A percentile compares a stretch with the other conserved stretches of the same genome.
Evolutionary conservation across 2,113 vertebrate genomes (phyloP).

Genomic region (Chelonoidis abingdonii): DNA sequence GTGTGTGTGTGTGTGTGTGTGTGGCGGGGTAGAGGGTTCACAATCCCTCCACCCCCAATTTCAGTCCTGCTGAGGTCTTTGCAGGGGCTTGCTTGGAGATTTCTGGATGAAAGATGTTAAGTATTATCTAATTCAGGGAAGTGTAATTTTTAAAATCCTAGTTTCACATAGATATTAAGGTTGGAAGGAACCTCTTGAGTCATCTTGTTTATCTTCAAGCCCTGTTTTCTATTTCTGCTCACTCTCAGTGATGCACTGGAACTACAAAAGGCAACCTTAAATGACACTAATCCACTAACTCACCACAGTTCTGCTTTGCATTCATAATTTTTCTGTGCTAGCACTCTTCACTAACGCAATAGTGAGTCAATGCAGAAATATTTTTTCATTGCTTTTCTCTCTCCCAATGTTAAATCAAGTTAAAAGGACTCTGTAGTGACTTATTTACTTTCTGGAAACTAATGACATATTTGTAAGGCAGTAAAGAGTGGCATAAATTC

Average conservation of each 20-base stretch:
- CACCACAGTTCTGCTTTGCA: constrained; percentile 35
- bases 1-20: no score
- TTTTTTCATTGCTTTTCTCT: constrained; percentile 35
- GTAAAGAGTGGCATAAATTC: not conserved
- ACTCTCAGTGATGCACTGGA: not conserved
- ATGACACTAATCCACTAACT: not conserved
- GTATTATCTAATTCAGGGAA: not conserved
- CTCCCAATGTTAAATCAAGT: constrained; percentile 18
- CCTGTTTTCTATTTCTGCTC: not conserved
- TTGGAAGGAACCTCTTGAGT: not conserved
- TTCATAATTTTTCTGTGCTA: constrained; percentile 49
- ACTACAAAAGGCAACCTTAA: constrained; percentile 39
- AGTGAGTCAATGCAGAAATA: constrained; percentile 44
- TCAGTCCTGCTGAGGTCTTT: not conserved
- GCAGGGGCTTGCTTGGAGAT: not conserved
- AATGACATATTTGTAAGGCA: not conserved
- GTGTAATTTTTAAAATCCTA: not conserved
- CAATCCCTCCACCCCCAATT: not conserved
- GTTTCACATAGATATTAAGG: not conserved
- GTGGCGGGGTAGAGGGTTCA: not conserved
- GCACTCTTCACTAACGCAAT: constrained; percentile 40
- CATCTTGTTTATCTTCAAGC: constrained; percentile 29
- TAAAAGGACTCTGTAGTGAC: not conserved
- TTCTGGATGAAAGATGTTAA: not conserved
- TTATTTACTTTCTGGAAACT: constrained; percentile 17